Conservation (phyloP, 2,797 vertebrate species). For the Naso thynnoides region DNA sequence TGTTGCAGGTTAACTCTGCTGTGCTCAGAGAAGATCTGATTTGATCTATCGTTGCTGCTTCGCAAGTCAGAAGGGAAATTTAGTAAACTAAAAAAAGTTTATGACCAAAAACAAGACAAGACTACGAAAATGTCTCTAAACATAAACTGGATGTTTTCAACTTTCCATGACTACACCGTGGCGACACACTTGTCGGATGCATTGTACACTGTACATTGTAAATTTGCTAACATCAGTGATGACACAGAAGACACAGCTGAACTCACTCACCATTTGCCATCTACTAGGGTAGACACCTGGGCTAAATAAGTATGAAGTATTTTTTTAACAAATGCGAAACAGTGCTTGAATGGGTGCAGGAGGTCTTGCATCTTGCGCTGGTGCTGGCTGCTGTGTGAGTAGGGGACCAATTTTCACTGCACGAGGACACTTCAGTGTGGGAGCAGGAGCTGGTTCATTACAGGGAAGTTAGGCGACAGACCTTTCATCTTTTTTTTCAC, state of each 20-base stretch:
- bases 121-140: neutral
- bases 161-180: neutral
- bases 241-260: constrained; percentile 39
- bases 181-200: constrained; percentile 2
- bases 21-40: constrained; percentile 8
- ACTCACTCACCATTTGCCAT: constrained; percentile 18
- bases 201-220: constrained; percentile 20
- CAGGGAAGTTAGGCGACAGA: constrained; percentile 23
- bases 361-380: neutral
- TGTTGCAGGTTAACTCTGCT: neutral
- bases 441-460: constrained; percentile 30
- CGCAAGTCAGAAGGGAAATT: constrained; percentile 5
- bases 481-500: constrained; percentile 18
- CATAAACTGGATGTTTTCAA: constrained; percentile 1
- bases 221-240: constrained; percentile 39
- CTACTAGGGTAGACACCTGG: neutral
- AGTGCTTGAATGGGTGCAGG: constrained; percentile 25
- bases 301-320: constrained; percentile 9
- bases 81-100: neutral
- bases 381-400: constrained; percentile 17
- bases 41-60: neutral
- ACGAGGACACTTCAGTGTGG: constrained; percentile 27
- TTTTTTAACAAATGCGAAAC: constrained; percentile 32
- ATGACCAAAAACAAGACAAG: neutral
- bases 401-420: constrained; percentile 24